Evolutionary conservation across 2,888 invertebrate genomes (phyloP), one percentile per base, ranked within the genome.

Genomic region (Endotricha flammealis): DNA sequence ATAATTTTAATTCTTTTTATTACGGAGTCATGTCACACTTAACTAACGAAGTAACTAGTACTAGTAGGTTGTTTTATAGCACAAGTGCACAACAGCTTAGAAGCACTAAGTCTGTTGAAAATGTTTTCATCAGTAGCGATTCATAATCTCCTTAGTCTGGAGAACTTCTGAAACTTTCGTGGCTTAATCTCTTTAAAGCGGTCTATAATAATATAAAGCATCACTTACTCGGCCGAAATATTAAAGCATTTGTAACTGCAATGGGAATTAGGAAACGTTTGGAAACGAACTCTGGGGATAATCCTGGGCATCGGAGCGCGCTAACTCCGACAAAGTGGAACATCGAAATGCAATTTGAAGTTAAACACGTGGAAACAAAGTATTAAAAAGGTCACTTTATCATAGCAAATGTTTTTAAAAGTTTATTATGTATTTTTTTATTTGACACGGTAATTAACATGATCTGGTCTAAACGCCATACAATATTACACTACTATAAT

Each of bases 291-390:
- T 49, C 38, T 46, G 48, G 61, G 59, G 64, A 64, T 70, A 65
- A 53, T 58, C 41, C 51, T 36, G 57, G 50, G 58, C 58, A 57
- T 44, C 45, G 51, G 52, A 44, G 50, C 59, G 58, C 41, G 46
- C 42, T 53, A 59, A 56, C 58, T 46, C 52, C 46, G 41, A 53
- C 57, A 60, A 62, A 70, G 62, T 65, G 64, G 62, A 64, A 71
- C 71, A 72, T 63, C 53, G 64, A 59, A 72, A 66, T 59, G 70
- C 70, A 65, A 67, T 73, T 68, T 64, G 62, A 59, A 61, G 60
- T 63, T 63, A 60, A 68, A 68, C 64, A 61, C 44, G 51, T 56
- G 55, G 55, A 62, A 64, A 58, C 50, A 41, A 46, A 53, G 40
- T 50, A 48, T 48, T 57, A 44, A 23, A n/a, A 30, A 11, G 24